Base-by-base conservation (phyloP, 30 jellyfish, hydroid and myxozoan species). In the Aurelia coerulea region DNA sequence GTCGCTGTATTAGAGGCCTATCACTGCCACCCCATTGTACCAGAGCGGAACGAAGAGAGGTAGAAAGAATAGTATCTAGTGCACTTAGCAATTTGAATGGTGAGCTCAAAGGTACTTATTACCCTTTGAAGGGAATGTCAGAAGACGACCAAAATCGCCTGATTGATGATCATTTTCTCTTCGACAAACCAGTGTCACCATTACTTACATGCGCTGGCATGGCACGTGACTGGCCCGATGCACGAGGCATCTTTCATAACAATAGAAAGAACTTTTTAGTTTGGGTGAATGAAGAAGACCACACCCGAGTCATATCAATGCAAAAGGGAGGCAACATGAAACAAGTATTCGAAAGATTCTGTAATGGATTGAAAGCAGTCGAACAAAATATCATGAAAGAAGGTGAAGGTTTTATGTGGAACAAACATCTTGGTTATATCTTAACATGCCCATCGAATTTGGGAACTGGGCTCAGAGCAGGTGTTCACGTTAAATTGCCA, bases 211-310 rank as follows among this genome's bases (percentile, higher is more conserved):
- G 92, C 9, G 94, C 98, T 1, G 97, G 97, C 0, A 91, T 91
- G 96, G 96, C 97, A 33, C 88, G 97, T 35, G 97, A 91, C 73
- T 91, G 98, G 98, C 96, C 98, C 49, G 98, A 91, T 71, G 96
- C 98, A 60, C 66, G 98, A 7, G 98, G 98, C n/a, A 86, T 91
- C 77, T 91, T 81, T 80, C 98, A 91, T 65, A 85, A 91, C 77
- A 76, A 85, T 31, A 84, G 78, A 56, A 91, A 91, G 83, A 86
- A 85, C 67, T 91, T 91, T 68, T 63, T 91, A 64, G 98, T 91
- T 3, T 91, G 96, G 98, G 74, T 91, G 23, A 91, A 91, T 74
- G 96, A 79, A 58, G 96, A 91, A 60, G 98, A 91, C 83, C 98
- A 90, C 89, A 58, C 96, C 52, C 90, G 97, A 2, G 85, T 90